Base-by-base conservation (phyloP, 2,888 invertebrate genomes). In the Drosophila diplacantha region DNA sequence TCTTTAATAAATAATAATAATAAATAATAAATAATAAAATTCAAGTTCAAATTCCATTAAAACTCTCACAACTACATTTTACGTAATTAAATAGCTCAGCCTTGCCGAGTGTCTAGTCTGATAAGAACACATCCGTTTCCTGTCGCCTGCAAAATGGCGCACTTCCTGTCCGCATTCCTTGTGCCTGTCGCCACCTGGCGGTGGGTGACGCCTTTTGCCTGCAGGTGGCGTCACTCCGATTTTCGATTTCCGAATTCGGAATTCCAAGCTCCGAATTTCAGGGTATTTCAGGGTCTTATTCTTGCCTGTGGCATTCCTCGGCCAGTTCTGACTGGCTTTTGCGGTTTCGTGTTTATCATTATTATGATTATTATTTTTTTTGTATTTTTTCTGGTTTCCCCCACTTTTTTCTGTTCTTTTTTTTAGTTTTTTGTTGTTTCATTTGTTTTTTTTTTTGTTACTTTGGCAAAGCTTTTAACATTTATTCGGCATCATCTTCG, bases 401-500 rank as follows among this genome's bases (percentile, higher is more conserved):
- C 44, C 29, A 8, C 20, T 46, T 62, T 60, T 60, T 58, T 22
- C 11, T 50, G 57, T 43, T 54, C 32, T 43, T 43, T 69, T 64
- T 11, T 29, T 29, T 11, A 11, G 3, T 4, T 29, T 11, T 29
- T 29, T 29, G 11, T 29, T 29, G 5, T 22, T 22, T 22, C 22
- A 22, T 22, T 9, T 9, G 7, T 26, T 26, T 76, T 71, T 41
- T 54, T 64, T 65, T 44, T 73, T 47, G 56, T 54, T 58, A 47
- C 32, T 69, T 61, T 39, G 47, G 43, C 44, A 46, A 58, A 61
- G 77, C 72, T 68, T 61, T 76, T 77, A 77, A 67, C 72, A 72
- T 76, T 73, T 74, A 74, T 77, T 69, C 57, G 54, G 41, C 54
- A 59, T 43, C 73, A 74, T 78, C 75, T 66, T 65, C 63, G 55